Evolutionary conservation across 2,797 vertebrate species (phyloP).

Genomic region (Gymnoscopelus braueri): DNA sequence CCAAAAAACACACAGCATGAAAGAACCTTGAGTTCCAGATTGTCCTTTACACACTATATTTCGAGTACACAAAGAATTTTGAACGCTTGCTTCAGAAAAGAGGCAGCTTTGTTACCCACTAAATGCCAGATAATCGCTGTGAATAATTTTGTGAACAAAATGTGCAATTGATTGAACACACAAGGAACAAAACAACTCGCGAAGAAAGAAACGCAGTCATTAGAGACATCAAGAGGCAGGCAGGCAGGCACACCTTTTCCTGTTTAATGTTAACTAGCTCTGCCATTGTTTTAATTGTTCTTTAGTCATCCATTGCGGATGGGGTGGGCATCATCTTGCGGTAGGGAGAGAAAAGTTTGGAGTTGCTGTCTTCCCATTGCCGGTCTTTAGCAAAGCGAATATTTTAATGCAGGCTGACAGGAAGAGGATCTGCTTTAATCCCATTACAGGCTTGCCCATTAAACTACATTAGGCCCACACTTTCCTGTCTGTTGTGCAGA

Average conservation of each 20-base stretch:
- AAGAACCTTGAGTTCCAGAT: neutral
- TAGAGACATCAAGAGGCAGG: constrained; percentile 45
- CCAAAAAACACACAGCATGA: neutral
- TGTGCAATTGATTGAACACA: constrained; percentile 31
- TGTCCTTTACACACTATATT: neutral
- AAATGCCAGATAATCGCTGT: neutral
- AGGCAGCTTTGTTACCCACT: constrained; percentile 23
- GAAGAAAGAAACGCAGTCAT: constrained; percentile 43
- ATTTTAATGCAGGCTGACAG: constrained; percentile 82
- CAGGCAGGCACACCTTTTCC: constrained; percentile 45
- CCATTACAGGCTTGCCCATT: constrained; percentile 78
- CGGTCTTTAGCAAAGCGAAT: constrained; percentile 72
- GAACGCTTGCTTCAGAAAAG: constrained; percentile 4
- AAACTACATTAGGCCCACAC: constrained; percentile 75
- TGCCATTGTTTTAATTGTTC: constrained; percentile 62
- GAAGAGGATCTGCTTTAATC: constrained; percentile 80
- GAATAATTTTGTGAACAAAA: constrained; percentile 39
- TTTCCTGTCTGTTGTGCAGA: constrained; percentile 56
- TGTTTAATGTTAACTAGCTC: constrained; percentile 62
- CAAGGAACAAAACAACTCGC: constrained; percentile 12
- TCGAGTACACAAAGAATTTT: neutral
- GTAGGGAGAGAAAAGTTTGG: constrained; percentile 52
- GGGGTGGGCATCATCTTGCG: constrained; percentile 58
- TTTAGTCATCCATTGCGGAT: constrained; percentile 70
- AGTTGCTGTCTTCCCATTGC: constrained; percentile 52